A percentile compares a stretch with the other conserved stretches of the same genome.
These are phyloP conservation scores for Drosophila pallidifrons DNA, from an alignment of 1,140 invertebrate species.

Conservation along the genomic window DNA sequence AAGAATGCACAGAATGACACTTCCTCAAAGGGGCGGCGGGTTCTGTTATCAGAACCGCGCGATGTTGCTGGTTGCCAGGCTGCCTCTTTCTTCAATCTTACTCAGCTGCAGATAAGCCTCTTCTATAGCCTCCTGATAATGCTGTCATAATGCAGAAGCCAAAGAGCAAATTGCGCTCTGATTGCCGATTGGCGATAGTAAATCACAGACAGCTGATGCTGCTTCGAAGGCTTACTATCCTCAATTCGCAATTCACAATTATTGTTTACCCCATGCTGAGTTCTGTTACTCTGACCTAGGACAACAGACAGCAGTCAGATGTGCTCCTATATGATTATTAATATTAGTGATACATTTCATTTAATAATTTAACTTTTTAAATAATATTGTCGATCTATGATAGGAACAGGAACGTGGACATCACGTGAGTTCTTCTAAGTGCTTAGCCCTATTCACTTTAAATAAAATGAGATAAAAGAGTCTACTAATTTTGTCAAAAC, in stretches of 20 bases:
- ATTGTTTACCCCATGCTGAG: not conserved
- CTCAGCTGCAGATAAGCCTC: slow-evolving; percentile 49
- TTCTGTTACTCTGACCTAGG: not conserved
- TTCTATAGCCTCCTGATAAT: slow-evolving; percentile 21
- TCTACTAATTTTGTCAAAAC: too few relatives aligned
- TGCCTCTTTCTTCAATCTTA: slow-evolving; percentile 21
- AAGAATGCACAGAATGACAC: slow-evolving; percentile 74
- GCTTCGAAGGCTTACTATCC: not conserved
- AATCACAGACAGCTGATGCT: slow-evolving; percentile 1
- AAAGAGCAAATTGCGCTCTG: slow-evolving; percentile 73
- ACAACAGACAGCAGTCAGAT: not conserved
- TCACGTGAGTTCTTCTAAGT: too few relatives aligned
- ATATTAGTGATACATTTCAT: too few relatives aligned
- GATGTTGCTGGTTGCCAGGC: slow-evolving; percentile 37
- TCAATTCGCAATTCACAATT: slow-evolving; percentile 15
- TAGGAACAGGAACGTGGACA: too few relatives aligned
- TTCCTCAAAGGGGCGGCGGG: slow-evolving; percentile 64
- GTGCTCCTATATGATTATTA: too few relatives aligned
- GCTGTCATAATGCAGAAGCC: slow-evolving; percentile 48
- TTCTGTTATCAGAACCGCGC: slow-evolving; percentile 58
- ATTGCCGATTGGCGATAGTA: slow-evolving; percentile 56
- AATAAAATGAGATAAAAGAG: too few relatives aligned
- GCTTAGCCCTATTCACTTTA: too few relatives aligned
- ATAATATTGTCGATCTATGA: too few relatives aligned
- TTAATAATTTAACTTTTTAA: too few relatives aligned